Evolutionary conservation across 2,113 vertebrate species (phyloP).

Genomic region (Empidonax traillii): DNA sequence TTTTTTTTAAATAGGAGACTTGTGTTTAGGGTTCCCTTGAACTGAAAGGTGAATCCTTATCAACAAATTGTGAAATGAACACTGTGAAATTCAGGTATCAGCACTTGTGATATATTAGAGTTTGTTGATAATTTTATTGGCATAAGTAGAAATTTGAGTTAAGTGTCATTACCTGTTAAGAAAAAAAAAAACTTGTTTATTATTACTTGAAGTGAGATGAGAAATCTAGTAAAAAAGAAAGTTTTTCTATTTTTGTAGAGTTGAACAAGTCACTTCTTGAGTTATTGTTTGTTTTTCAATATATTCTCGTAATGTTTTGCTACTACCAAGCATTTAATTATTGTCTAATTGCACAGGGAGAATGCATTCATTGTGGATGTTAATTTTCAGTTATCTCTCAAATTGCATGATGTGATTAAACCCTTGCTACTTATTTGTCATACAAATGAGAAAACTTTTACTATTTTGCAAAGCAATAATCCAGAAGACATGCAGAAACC

Average conservation of each 20-base stretch:
- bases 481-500: background rate
- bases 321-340: constrained; percentile 17
- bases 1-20: background rate
- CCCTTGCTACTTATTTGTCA: background rate
- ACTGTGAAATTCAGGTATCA: background rate
- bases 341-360: background rate
- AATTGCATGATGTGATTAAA: background rate
- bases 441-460: background rate
- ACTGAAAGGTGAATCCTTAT: background rate
- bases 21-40: background rate
- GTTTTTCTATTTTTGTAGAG: background rate
- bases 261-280: background rate
- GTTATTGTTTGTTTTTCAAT: background rate
- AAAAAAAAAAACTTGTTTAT: background rate
- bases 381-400: background rate
- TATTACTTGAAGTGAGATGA: background rate
- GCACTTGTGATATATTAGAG: background rate
- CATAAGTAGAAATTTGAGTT: background rate
- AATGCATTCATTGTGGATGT: constrained; percentile 14
- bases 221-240: background rate
- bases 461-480: background rate
- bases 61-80: background rate
- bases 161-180: background rate
- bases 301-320: background rate
- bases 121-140: background rate